These are phyloP conservation scores for Carduelis carduelis DNA, from an alignment of 2,797 vertebrate genomes.

Conservation along the genomic window DNA sequence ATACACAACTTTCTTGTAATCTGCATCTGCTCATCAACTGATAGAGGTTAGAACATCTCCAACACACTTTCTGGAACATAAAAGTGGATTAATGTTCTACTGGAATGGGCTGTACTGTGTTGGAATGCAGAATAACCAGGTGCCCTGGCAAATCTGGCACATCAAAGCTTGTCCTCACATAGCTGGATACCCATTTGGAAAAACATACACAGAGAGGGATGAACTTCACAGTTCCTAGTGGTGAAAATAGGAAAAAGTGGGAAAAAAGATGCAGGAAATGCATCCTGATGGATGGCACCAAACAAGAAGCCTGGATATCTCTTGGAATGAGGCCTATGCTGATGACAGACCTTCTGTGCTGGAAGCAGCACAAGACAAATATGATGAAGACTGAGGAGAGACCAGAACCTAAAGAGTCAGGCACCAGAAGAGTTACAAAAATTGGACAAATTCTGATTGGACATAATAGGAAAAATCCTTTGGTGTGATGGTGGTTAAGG, in stretches of 20 bases:
- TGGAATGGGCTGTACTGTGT: neutral
- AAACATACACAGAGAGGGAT: neutral
- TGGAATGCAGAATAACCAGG: neutral
- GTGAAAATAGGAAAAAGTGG: neutral
- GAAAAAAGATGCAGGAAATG: neutral
- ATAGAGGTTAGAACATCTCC: neutral
- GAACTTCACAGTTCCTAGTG: neutral
- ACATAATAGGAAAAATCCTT: neutral
- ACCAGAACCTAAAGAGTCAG: neutral
- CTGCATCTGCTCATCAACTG: neutral
- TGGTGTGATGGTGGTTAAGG: neutral
- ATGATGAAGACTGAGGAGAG: neutral
- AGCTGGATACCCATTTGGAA: neutral
- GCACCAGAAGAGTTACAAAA: neutral
- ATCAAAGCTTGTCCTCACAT: neutral
- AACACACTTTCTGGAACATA: neutral
- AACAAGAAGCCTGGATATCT: neutral
- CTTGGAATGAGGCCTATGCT: accelerated
- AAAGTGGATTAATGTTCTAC: neutral
- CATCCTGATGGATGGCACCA: neutral
- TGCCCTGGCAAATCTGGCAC: neutral
- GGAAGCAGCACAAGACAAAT: neutral
- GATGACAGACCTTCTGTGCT: neutral
- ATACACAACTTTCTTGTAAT: neutral
- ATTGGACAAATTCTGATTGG: neutral